phyloP scores from a whole-genome alignment of 2,113 vertebrate genomes.

The Haemorhous mexicanus region DNA sequence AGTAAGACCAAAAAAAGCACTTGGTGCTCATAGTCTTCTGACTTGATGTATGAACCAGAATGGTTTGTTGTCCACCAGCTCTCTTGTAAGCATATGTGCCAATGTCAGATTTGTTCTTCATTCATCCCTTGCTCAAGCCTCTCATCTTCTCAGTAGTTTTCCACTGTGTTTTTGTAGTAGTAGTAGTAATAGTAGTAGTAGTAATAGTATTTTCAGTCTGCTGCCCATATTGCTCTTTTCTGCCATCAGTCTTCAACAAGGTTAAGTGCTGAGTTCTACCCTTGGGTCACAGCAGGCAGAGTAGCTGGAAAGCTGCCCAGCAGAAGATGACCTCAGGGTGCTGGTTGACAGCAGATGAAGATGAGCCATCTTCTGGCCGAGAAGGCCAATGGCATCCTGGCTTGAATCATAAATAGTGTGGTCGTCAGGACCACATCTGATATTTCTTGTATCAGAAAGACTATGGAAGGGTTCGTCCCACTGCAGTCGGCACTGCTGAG shows the following conservation, averaged over 20 bases:
- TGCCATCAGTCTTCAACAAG: neutral
- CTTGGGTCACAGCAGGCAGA: neutral
- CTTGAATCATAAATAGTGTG: neutral
- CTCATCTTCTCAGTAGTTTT: neutral
- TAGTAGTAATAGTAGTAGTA: neutral
- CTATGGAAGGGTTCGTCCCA: accelerated
- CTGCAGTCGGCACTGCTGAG: neutral
- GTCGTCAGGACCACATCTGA: accelerated
- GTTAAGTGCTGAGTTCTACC: neutral
- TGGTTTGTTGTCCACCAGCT: neutral
- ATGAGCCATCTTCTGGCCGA: neutral
- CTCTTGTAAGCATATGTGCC: neutral
- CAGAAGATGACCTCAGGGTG: neutral
- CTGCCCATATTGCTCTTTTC: neutral
- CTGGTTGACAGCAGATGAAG: neutral
- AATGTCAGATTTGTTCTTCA: neutral
- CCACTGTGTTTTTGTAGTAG: neutral
- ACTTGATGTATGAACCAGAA: neutral
- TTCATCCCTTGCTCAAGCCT: neutral
- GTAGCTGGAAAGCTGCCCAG: neutral
- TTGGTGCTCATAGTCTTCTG: neutral
- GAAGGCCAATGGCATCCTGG: neutral
- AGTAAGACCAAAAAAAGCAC: neutral
- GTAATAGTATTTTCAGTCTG: neutral
- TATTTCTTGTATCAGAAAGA: neutral